These are phyloP conservation scores for Drosophila mettleri DNA, from an alignment of 2,888 invertebrate species.

Conservation along the genomic window DNA sequence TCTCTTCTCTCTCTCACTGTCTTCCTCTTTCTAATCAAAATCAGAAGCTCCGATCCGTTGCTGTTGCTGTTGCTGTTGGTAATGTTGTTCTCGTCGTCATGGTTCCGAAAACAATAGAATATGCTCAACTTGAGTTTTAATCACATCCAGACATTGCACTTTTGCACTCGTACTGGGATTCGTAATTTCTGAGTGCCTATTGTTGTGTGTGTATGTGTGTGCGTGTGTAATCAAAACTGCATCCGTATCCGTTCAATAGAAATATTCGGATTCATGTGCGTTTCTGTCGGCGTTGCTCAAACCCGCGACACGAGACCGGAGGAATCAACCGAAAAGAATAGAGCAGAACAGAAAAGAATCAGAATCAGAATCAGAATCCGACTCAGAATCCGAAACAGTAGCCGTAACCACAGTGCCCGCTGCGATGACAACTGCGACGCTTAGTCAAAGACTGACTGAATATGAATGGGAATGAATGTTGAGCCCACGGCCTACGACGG, in stretches of 20 bases:
- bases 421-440: constrained; percentile 62
- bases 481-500: constrained; percentile 35
- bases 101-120: constrained; percentile 65
- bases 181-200: constrained; percentile 47
- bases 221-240: constrained; percentile 50
- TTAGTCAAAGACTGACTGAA: constrained; percentile 76
- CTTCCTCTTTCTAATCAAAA: constrained; percentile 45
- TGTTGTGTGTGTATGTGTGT: constrained; percentile 17
- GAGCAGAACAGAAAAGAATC: constrained; percentile 12
- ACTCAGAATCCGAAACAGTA: constrained; percentile 29
- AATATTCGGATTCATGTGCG: constrained; percentile 10
- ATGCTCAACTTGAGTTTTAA: constrained; percentile 52
- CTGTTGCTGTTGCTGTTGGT: constrained; percentile 9
- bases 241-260: constrained; percentile 63
- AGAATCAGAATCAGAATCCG: constrained; percentile 20
- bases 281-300: constrained; percentile 26
- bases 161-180: constrained; percentile 56
- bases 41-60: constrained; percentile 43
- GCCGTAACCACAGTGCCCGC: constrained; percentile 52
- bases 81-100: constrained; percentile 43
- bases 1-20: not conserved
- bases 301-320: constrained; percentile 32
- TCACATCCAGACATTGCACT: constrained; percentile 73
- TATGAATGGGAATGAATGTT: constrained; percentile 61
- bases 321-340: constrained; percentile 35